Percentiles rank a stretch among this genome's conserved stretches.
Conservation (phyloP, 2,797 vertebrate species). For the Philypnodon macrostomus region DNA sequence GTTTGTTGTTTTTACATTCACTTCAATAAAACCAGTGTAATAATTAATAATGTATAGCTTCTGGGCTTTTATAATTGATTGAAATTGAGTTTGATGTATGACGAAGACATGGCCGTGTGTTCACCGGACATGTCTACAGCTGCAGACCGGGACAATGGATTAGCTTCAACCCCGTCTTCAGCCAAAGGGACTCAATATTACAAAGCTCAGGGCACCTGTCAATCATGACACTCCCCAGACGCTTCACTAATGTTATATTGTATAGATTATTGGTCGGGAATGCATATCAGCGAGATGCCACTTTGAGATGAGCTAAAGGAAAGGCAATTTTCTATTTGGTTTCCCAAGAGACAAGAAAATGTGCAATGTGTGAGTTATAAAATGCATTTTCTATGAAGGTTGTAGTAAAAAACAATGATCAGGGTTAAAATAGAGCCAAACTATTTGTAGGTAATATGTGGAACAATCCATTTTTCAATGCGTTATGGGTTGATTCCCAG, state of each 20-base stretch:
- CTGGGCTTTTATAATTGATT: slow-evolving; percentile 29
- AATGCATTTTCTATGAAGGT: background rate
- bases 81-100: slow-evolving; percentile 19
- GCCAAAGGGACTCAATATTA: slow-evolving; percentile 16
- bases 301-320: background rate
- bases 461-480: too few species aligned
- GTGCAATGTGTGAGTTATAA: background rate
- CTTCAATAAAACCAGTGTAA: slow-evolving; percentile 17
- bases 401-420: too few species aligned
- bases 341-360: background rate
- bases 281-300: background rate
- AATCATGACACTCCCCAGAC: slow-evolving; percentile 18
- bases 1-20: slow-evolving; percentile 12
- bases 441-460: too few species aligned
- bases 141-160: slow-evolving; percentile 21
- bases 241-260: background rate
- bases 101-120: slow-evolving; percentile 25
- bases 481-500: too few species aligned
- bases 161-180: slow-evolving; percentile 6
- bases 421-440: too few species aligned
- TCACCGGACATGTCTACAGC: slow-evolving; percentile 19
- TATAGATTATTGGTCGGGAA: slow-evolving; percentile 9
- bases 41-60: slow-evolving; percentile 40
- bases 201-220: slow-evolving; percentile 10
- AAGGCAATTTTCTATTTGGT: slow-evolving; percentile 2